A percentile compares a stretch with the other conserved stretches of the same genome.
Evolutionary conservation across 2,113 vertebrate genomes (phyloP).

Genomic region (Nestor notabilis): DNA sequence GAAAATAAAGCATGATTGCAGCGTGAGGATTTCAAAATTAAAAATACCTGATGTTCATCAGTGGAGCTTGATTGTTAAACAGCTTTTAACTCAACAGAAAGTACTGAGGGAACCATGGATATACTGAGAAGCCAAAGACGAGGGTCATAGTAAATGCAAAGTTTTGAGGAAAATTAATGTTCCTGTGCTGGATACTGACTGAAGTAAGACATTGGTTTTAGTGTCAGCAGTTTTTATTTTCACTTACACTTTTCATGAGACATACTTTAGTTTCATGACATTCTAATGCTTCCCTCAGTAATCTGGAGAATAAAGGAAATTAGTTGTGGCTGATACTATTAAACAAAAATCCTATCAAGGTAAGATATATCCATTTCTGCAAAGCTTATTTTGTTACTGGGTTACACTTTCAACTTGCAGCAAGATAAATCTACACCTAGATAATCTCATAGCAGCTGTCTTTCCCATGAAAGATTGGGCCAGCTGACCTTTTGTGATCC

Average conservation of each 20-base stretch:
- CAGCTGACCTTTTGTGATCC: not conserved
- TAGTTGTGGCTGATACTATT: not conserved
- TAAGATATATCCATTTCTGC: not conserved
- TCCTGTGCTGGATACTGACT: not conserved
- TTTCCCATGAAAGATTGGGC: no score
- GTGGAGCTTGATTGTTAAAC: rapidly evolving
- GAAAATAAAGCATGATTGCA: rapidly evolving
- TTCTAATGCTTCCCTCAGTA: not conserved
- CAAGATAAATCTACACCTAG: no score
- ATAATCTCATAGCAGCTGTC: not conserved
- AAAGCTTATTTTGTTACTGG: not conserved
- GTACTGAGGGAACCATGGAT: not conserved
- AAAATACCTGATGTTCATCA: no score
- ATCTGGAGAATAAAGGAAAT: not conserved
- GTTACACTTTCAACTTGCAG: not conserved
- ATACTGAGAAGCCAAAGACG: not conserved
- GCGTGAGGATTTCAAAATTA: rapidly evolving
- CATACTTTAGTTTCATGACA: not conserved
- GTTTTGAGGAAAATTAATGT: rapidly evolving
- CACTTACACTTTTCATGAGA: not conserved
- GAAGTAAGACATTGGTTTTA: not conserved
- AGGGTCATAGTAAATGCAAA: no score
- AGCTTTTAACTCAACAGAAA: rapidly evolving
- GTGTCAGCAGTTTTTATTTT: rapidly evolving
- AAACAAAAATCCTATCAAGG: not conserved